phyloP scores from a whole-genome alignment of 92 coral and sea anemone species.

The Epizoanthus ramosus region DNA sequence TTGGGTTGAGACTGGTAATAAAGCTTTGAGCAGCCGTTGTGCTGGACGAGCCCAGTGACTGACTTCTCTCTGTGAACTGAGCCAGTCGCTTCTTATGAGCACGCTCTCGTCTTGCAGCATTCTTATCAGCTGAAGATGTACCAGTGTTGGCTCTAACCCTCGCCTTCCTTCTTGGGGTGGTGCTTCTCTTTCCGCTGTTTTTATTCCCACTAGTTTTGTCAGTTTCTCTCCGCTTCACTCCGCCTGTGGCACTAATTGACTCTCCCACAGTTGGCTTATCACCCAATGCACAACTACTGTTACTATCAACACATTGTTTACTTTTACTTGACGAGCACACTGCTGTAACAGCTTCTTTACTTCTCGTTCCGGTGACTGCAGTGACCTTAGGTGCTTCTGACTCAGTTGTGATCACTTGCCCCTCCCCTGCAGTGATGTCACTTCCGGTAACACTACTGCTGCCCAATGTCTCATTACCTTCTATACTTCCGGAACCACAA shows the following conservation, averaged over 20 bases:
- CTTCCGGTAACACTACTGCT: too few species aligned
- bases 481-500: too few species aligned
- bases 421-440: too few species aligned
- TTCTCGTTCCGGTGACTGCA: too few species aligned
- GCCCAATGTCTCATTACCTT: too few species aligned
- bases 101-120: conserved; percentile 22
- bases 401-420: too few species aligned
- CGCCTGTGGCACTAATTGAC: not conserved
- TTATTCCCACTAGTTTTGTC: not conserved
- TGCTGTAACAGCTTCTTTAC: too few species aligned
- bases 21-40: conserved; percentile 16
- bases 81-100: conserved; percentile 28
- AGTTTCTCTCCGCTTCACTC: not conserved
- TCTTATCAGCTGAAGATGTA: conserved; percentile 6
- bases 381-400: too few species aligned
- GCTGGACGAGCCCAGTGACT: not conserved
- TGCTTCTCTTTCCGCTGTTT: not conserved
- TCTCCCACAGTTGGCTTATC: not conserved
- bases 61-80: conserved; percentile 13
- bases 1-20: conserved; percentile 19
- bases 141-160: not conserved
- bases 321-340: too few species aligned
- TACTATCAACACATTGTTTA: too few species aligned
- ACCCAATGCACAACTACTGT: not conserved
- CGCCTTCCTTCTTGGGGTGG: not conserved